Percentiles rank a stretch among this genome's conserved stretches.
Evolutionary conservation across 2,888 invertebrate species (phyloP).

Genomic region (Drosophila affinis): DNA sequence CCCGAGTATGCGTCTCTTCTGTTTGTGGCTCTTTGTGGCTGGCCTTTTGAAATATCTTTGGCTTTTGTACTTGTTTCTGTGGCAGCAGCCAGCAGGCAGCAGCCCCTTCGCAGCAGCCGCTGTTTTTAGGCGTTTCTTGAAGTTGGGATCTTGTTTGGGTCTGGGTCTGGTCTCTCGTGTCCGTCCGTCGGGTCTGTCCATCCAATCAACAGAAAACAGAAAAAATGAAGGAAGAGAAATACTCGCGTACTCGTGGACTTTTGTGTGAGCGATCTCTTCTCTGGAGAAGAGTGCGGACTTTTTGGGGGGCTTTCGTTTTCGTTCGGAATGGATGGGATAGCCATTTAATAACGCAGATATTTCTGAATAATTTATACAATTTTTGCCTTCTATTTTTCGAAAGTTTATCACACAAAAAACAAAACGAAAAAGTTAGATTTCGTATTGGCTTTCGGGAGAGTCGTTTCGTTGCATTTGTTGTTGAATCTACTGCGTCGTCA

Average conservation of each 20-base stretch:
- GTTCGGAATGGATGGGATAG: slow-evolving; percentile 56
- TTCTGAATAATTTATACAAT: slow-evolving; percentile 52
- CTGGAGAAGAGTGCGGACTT: slow-evolving; percentile 16
- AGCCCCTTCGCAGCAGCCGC: slow-evolving; percentile 8
- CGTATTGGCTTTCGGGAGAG: slow-evolving; percentile 13
- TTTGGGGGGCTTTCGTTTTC: slow-evolving; percentile 71
- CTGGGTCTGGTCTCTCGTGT: slow-evolving; percentile 18
- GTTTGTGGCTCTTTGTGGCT: slow-evolving; percentile 40
- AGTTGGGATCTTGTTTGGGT: slow-evolving; percentile 39
- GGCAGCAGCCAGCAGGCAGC: slow-evolving; percentile 28
- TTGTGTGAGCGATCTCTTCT: slow-evolving; percentile 32
- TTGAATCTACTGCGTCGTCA: slow-evolving; percentile 29
- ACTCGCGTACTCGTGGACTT: slow-evolving; percentile 4
- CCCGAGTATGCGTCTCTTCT: slow-evolving; percentile 22
- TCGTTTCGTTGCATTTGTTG: slow-evolving; percentile 6
- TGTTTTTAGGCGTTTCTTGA: slow-evolving; percentile 50
- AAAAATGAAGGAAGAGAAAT: slow-evolving; percentile 36
- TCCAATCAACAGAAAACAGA: slow-evolving; percentile 19
- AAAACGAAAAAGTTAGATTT: slow-evolving; percentile 24
- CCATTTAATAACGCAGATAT: slow-evolving; percentile 64
- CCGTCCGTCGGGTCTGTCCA: slow-evolving; percentile 8
- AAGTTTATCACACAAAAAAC: slow-evolving; percentile 39
- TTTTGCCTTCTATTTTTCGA: slow-evolving; percentile 22
- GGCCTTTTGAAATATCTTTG: slow-evolving; percentile 51
- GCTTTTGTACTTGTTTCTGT: slow-evolving; percentile 49